A percentile compares a stretch with the other conserved stretches of the same genome.
Evolutionary conservation across 2,113 vertebrate genomes (phyloP).

Genomic region (Microtus ochrogaster): DNA sequence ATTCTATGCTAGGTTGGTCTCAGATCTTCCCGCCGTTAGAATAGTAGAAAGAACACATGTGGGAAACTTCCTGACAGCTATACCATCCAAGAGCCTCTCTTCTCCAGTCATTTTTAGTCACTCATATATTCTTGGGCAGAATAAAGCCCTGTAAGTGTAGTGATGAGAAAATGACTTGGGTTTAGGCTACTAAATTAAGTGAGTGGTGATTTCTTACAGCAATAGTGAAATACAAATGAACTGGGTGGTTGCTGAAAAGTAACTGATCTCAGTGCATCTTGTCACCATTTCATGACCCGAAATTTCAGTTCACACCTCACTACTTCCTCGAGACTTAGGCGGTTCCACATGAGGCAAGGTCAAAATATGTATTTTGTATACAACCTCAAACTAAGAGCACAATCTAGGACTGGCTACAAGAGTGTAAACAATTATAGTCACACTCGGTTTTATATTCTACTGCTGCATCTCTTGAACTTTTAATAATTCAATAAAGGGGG

Average conservation of each 20-base stretch:
- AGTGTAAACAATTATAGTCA: background rate
- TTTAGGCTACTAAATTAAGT: background rate
- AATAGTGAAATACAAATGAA: background rate
- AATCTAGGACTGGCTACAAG: background rate
- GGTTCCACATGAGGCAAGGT: background rate
- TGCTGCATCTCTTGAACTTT: background rate
- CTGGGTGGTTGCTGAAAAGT: background rate
- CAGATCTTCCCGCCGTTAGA: background rate
- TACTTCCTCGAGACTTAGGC: background rate
- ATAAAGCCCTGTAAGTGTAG: background rate
- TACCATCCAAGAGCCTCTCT: background rate
- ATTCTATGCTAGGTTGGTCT: background rate
- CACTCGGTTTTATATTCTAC: background rate
- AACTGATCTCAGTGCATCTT: slow-evolving; percentile 7
- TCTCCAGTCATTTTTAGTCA: background rate
- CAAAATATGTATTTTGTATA: background rate
- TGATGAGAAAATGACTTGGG: background rate
- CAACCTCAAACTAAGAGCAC: slow-evolving; percentile 9
- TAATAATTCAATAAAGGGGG: background rate
- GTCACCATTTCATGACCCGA: background rate
- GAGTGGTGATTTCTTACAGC: background rate
- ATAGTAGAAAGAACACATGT: background rate
- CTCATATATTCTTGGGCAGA: background rate
- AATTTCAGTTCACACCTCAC: background rate
- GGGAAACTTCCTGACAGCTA: background rate